Evolutionary conservation across 2,797 vertebrate genomes (phyloP), one percentile per base, ranked within the genome.

Genomic region (Catamblyrhynchus diadema): DNA sequence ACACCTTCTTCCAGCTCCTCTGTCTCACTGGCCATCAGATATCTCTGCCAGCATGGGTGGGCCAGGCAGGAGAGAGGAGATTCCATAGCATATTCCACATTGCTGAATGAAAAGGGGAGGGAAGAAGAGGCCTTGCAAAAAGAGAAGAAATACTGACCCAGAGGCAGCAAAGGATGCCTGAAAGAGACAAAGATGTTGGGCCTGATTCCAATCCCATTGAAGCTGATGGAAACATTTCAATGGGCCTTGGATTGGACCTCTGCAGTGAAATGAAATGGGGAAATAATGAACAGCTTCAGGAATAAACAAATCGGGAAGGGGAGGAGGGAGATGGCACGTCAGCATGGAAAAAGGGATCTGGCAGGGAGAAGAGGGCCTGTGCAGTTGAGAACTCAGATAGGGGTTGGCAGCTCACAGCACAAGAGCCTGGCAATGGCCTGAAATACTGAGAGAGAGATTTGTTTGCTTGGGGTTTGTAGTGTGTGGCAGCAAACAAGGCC

Each of bases 161-260:
- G 39, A 81, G n/a, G 35, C 50, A 90, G 42, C 57, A 66, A 19
- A 85, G 88, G 81, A 62, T 3, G 35, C n/a, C 66, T 73, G 65
- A 64, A 72, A 61, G 66, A 94, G 23, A 97, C 80, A 92, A 92
- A 91, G 70, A 73, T 2, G 0, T 45, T 91, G 82, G 74, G 45
- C 27, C 71, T 50, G 42, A 67, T 93, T 94, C 88, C 95, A 94
- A 90, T 44, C 35, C 64, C 77, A 82, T 65, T 94, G 74, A 84
- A 88, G 53, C 33, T 8, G 1, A 62, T 25, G 35, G 71, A 80
- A 94, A 45, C 8, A 35, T 73, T 96, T 95, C 90, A 95, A 88
- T 71, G 88, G 27, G 71, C 28, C 59, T 94, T 96, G 94, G 87
- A 91, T 73, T 21, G 14, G 59, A 70, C 14, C 37, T 91, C 64